A percentile compares a stretch with the other conserved stretches of the same genome.
phyloP scores from a whole-genome alignment of 2,113 vertebrate genomes.

The Protomyctophum bolini region DNA sequence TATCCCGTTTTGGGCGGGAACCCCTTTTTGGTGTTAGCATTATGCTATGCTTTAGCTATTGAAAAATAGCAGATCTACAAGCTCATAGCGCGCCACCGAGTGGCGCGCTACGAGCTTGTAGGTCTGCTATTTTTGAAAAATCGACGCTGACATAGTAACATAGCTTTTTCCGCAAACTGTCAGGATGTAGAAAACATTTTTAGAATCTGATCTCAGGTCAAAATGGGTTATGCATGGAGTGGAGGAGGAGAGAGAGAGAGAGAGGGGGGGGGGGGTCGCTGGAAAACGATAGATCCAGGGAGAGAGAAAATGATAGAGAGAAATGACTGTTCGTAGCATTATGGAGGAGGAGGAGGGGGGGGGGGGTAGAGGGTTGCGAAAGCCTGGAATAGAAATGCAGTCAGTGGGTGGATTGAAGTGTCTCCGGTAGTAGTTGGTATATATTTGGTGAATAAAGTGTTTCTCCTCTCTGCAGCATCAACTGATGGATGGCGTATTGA shows the following conservation, averaged over 20 bases:
- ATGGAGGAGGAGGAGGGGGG: neutral
- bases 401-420: neutral
- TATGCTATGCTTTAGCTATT: too few relatives aligned
- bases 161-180: too few relatives aligned
- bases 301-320: neutral
- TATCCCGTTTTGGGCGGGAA: too few relatives aligned
- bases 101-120: too few relatives aligned
- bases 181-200: too few relatives aligned
- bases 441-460: neutral
- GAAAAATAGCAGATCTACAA: too few relatives aligned
- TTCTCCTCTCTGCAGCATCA: neutral
- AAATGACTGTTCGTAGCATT: neutral
- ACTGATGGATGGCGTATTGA: neutral
- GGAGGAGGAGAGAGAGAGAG: slow-evolving; percentile 2
- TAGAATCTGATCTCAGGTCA: too few relatives aligned
- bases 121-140: too few relatives aligned
- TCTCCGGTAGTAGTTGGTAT: neutral
- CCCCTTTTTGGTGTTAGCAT: too few relatives aligned
- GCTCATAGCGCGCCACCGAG: too few relatives aligned
- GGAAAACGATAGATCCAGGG: neutral
- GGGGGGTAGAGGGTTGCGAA: neutral
- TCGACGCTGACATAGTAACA: too few relatives aligned
- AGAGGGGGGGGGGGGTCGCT: neutral
- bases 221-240: slow-evolving; percentile 11
- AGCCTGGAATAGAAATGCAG: neutral